Base-by-base conservation (phyloP, 2,113 vertebrate species). In the Ailuropoda melanoleuca region DNA sequence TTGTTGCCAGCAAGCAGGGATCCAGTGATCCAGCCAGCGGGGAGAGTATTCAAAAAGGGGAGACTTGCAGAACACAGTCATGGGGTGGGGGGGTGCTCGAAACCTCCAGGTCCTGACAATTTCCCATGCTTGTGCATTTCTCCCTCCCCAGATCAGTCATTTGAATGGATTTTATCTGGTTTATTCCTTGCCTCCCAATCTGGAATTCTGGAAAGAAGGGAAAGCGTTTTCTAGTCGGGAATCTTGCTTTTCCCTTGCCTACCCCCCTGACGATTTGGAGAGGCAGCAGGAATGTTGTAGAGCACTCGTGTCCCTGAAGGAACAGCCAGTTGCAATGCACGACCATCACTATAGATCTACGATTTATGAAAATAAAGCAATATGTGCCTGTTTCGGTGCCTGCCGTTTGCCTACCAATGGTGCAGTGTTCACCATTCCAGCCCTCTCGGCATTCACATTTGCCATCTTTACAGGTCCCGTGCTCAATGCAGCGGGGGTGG, bases 381-480 rank as follows among this genome's bases (percentile, higher is more conserved):
- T 99, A 99, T 99, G 99, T 99, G 99, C 98, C 99, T 99, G 99
- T 99, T 99, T 99, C 99, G 99, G 98, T 99, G 99, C 98, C 99
- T 99, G 99, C 98, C 98, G 98, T 99, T 99, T 99, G 99, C 99
- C 99, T 99, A 99, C 99, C 99, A 98, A 99, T 99, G 99, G 99
- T 99, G 99, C 99, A 99, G 99, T 99, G 99, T 99, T 99, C 99
- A 99, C 99, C 99, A 98, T 99, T 99, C 99, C 99, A 99, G 99
- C 99, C 99, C 98, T 99, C 99, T 99, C 99, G 99, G 99, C 99
- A 99, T 99, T 99, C 99, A 99, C 99, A 99, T 98, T 99, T 99
- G 97, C 99, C 99, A 95, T 99, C 99, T 98, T 99, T 99, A 99
- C 99, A 99, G 99, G 99, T 99, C 95, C 99, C 99, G n/a, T 99